Evolutionary conservation across 2,888 invertebrate genomes (phyloP).

Genomic region (Syrphus vitripennis): DNA sequence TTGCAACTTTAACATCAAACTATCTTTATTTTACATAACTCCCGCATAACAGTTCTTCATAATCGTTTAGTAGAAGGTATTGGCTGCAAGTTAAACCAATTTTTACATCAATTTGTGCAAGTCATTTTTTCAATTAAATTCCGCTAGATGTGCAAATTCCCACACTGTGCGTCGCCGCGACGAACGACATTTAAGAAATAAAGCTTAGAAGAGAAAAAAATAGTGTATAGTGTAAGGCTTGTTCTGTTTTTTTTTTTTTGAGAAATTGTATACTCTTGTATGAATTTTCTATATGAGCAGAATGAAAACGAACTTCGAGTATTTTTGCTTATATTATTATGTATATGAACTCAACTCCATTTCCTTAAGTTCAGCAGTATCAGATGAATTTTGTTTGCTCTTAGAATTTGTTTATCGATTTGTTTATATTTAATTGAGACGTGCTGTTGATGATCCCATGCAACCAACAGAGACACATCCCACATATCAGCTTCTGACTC

Average conservation of each 20-base stretch:
- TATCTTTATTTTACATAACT: too few species aligned
- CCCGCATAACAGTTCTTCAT: too few species aligned
- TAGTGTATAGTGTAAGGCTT: too few species aligned
- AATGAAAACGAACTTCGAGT: not conserved
- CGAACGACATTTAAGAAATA: too few species aligned
- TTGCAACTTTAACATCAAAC: too few species aligned
- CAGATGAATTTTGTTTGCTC: slow-evolving; percentile 59
- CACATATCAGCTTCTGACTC: slow-evolving; percentile 15
- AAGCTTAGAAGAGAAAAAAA: too few species aligned
- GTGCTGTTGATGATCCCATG: slow-evolving; percentile 58
- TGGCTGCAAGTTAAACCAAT: too few species aligned
- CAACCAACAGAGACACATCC: not conserved
- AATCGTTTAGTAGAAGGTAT: too few species aligned
- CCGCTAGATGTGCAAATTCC: too few species aligned
- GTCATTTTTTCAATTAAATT: too few species aligned
- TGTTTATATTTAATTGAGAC: slow-evolving; percentile 74
- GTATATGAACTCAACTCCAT: not conserved
- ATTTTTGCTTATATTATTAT: not conserved
- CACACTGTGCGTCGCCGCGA: too few species aligned
- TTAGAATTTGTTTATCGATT: slow-evolving; percentile 72
- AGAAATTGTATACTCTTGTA: not conserved
- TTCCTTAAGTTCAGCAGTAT: slow-evolving; percentile 28
- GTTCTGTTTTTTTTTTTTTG: not conserved
- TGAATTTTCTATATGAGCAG: not conserved
- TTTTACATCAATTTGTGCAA: too few species aligned